These are phyloP conservation scores for Lottia gigantea DNA, from an alignment of 2,888 invertebrate species.

Conservation along the genomic window DNA sequence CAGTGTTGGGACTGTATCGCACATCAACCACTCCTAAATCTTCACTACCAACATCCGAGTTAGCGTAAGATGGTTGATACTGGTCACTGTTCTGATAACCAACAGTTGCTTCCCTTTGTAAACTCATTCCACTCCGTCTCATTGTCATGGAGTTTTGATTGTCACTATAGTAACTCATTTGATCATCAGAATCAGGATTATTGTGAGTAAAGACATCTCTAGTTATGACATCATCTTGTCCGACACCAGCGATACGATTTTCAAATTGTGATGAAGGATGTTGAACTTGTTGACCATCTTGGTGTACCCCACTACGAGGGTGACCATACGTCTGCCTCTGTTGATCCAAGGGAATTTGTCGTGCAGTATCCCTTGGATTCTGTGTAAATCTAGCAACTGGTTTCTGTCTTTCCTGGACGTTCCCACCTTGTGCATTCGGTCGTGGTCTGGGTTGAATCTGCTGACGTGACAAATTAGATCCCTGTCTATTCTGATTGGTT, in stretches of 20 bases:
- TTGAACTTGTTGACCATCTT: background rate
- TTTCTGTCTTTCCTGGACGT: background rate
- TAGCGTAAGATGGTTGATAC: background rate
- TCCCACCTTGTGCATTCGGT: background rate
- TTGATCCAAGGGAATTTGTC: background rate
- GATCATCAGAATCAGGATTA: background rate
- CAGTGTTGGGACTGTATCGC: background rate
- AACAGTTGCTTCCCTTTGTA: conserved; percentile 1
- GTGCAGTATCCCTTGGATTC: too few relatives aligned
- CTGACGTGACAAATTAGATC: background rate
- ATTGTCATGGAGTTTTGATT: background rate
- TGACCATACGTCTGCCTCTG: background rate
- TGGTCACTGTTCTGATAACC: conserved; percentile 1
- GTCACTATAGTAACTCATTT: background rate
- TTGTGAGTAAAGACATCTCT: background rate
- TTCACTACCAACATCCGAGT: background rate
- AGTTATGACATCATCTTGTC: background rate
- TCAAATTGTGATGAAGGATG: background rate
- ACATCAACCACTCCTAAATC: background rate
- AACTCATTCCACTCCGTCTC: background rate
- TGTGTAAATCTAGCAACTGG: background rate
- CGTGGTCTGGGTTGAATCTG: background rate
- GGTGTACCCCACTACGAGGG: too few relatives aligned
- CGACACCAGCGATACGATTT: background rate
- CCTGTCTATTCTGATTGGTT: background rate